These are phyloP conservation scores for Lucilia sericata DNA, from an alignment of 1,140 invertebrate species.

Conservation along the genomic window DNA sequence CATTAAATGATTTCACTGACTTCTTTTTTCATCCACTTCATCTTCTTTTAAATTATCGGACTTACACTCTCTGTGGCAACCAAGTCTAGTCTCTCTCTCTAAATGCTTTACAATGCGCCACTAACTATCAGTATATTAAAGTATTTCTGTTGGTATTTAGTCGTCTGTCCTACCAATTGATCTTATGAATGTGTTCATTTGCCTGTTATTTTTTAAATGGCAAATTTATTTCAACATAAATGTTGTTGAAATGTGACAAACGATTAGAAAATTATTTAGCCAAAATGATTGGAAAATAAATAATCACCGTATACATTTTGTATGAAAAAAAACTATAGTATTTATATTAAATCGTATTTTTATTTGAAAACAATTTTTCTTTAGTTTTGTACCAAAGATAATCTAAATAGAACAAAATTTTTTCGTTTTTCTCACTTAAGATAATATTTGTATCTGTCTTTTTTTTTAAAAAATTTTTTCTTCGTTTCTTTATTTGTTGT, in stretches of 20 bases:
- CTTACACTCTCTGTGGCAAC: no score
- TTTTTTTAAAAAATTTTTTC: neutral
- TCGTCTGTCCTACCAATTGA: neutral
- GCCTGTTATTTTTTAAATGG: slow-evolving; percentile 23
- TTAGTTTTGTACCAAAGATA: neutral
- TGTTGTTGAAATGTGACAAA: slow-evolving; percentile 44
- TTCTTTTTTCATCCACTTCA: no score
- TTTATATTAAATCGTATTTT: neutral
- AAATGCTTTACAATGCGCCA: no score
- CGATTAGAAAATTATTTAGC: slow-evolving; percentile 36
- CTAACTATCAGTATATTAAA: no score
- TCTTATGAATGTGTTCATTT: neutral
- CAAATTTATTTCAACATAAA: slow-evolving; percentile 32
- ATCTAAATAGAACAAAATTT: slow-evolving; percentile 17
- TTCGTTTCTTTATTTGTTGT: neutral
- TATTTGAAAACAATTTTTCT: neutral
- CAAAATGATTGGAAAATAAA: neutral
- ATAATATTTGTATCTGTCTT: neutral
- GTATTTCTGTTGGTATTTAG: neutral
- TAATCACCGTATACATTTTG: neutral
- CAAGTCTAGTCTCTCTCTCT: neutral
- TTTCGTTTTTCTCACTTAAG: neutral
- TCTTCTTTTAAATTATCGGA: no score
- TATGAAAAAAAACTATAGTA: no score
- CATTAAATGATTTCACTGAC: neutral